Conservation (phyloP, 2,797 vertebrate species). For the Pygocentrus nattereri region DNA sequence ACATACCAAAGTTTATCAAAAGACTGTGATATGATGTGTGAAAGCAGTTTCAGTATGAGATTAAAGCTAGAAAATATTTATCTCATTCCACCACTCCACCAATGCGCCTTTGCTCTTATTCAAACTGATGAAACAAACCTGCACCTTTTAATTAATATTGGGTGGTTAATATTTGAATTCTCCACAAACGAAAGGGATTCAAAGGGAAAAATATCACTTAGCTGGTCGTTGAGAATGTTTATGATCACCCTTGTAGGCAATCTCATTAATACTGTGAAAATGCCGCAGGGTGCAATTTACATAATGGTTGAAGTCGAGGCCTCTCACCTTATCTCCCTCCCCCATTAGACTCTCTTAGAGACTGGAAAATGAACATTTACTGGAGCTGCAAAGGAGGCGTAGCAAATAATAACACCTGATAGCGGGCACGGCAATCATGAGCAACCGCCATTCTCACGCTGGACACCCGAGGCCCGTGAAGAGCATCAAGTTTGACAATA, state of each 20-base stretch:
- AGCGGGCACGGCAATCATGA: not conserved
- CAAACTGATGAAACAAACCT: not conserved
- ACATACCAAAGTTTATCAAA: not conserved
- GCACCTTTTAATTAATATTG: not conserved
- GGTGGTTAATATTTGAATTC: slow-evolving; percentile 10
- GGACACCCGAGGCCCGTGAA: slow-evolving; percentile 46
- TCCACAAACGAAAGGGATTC: not conserved
- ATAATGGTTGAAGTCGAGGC: slow-evolving; percentile 20
- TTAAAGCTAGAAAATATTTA: slow-evolving; percentile 1
- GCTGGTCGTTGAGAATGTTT: slow-evolving; percentile 18
- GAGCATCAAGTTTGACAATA: slow-evolving; percentile 74
- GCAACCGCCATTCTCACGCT: not conserved
- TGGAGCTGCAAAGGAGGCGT: not conserved
- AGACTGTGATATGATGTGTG: not conserved
- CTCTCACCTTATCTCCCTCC: not conserved
- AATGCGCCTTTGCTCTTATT: not conserved
- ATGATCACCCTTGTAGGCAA: slow-evolving; percentile 31
- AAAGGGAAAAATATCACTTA: slow-evolving; percentile 22
- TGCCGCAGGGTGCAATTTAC: slow-evolving; percentile 23
- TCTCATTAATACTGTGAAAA: slow-evolving; percentile 39
- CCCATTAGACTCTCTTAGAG: slow-evolving; percentile 13
- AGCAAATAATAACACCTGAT: slow-evolving; percentile 43
- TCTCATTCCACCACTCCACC: not conserved
- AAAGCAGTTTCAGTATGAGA: not conserved
- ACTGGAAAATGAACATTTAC: slow-evolving; percentile 19